These are phyloP conservation scores for Calidris pugnax DNA, from an alignment of 2,113 vertebrate species.

Conservation along the genomic window DNA sequence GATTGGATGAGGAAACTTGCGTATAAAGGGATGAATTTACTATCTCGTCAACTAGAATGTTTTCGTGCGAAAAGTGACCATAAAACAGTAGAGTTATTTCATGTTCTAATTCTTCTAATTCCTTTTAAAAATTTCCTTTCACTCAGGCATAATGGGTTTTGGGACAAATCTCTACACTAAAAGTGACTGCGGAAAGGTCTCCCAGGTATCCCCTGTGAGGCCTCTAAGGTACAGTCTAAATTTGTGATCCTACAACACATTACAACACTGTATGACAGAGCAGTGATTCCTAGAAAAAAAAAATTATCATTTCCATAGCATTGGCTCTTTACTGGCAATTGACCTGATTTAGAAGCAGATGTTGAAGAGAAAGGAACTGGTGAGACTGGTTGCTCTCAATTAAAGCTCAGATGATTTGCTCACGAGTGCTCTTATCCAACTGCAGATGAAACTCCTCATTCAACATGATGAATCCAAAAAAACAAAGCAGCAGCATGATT, in stretches of 20 bases:
- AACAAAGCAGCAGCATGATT: not conserved
- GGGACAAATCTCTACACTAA: not conserved
- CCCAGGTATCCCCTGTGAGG: not conserved
- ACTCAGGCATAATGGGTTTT: not conserved
- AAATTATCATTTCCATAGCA: not conserved
- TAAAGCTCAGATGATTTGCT: not conserved
- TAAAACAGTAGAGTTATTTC: not conserved
- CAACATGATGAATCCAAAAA: not conserved
- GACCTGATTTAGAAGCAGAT: not conserved
- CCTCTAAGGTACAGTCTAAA: not conserved
- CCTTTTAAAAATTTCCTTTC: not conserved
- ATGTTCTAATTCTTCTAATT: not conserved
- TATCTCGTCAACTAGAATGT: not conserved
- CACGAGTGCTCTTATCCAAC: not conserved
- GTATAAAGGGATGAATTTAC: not conserved
- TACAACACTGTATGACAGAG: not conserved
- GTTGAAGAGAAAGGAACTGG: not conserved
- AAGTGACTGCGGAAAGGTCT: not conserved
- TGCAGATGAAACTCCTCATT: not conserved
- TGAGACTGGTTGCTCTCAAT: not conserved
- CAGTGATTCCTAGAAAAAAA: not conserved
- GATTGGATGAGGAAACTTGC: not conserved
- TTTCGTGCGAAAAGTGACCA: not conserved
- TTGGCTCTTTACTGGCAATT: not conserved
- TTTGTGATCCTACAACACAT: not conserved